phyloP scores from a whole-genome alignment of 2,888 invertebrate species.

The Stramonita haemastoma region DNA sequence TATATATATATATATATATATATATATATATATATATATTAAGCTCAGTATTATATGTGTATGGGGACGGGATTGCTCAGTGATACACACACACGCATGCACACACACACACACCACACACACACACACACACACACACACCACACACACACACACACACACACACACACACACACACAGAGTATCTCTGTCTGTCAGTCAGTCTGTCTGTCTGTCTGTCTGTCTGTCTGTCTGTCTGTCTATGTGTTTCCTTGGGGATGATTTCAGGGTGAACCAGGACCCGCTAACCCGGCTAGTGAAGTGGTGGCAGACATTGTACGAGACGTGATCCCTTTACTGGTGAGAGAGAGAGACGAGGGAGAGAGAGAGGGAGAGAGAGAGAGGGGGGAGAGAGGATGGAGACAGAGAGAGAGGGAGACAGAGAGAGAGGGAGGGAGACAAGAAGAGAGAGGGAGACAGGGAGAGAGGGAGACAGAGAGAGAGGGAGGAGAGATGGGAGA shows the following conservation, averaged over 20 bases:
- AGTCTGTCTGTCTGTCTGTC: too few relatives aligned
- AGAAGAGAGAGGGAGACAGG: neutral
- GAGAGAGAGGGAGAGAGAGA: neutral
- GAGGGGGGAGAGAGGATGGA: neutral
- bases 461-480: neutral
- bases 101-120: neutral
- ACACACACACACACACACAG: neutral
- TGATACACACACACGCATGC: neutral
- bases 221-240: too few relatives aligned
- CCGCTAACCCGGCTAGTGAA: constrained; percentile 58
- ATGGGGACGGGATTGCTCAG: too few relatives aligned
- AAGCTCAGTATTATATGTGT: too few relatives aligned
- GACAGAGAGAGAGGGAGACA: neutral
- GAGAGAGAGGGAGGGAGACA: neutral
- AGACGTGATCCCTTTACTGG: constrained; percentile 60
- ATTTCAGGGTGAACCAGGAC: constrained; percentile 62
- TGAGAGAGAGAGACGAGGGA: constrained; percentile 19
- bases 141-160: constrained; percentile 2
- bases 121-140: constrained; percentile 20
- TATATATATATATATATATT: too few relatives aligned
- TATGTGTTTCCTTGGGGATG: neutral
- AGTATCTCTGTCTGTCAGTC: neutral
- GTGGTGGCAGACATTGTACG: constrained; percentile 73
- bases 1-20: too few relatives aligned
- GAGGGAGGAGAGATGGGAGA: too few relatives aligned